phyloP scores from a whole-genome alignment of 2,888 invertebrate species.

The Carcina quercana region DNA sequence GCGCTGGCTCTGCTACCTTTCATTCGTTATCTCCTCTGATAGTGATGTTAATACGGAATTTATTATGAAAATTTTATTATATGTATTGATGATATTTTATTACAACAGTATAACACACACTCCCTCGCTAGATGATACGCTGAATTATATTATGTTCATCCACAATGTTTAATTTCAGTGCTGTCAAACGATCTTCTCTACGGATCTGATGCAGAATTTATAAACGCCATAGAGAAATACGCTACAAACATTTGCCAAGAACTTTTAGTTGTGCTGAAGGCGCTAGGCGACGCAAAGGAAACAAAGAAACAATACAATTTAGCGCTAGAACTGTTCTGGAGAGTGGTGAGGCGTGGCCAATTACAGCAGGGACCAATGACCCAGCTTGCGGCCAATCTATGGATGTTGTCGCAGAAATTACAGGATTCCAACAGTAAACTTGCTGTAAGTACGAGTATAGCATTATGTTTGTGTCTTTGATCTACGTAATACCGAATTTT shows the following conservation, averaged over 20 bases:
- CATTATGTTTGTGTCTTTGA: not conserved
- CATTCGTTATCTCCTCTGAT: too few relatives aligned
- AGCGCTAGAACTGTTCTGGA: constrained; percentile 82
- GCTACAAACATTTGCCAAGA: constrained; percentile 85
- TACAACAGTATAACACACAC: too few relatives aligned
- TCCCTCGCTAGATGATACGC: too few relatives aligned
- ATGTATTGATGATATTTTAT: too few relatives aligned
- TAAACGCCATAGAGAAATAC: constrained; percentile 85
- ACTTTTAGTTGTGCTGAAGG: constrained; percentile 79
- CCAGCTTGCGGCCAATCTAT: constrained; percentile 84
- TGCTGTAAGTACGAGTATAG: constrained; percentile 48
- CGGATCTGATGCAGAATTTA: constrained; percentile 90
- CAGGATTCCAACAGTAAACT: constrained; percentile 47
- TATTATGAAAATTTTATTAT: too few relatives aligned
- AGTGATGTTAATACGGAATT: too few relatives aligned
- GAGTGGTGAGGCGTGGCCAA: constrained; percentile 79
- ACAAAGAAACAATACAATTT: constrained; percentile 81
- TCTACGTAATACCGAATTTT: not conserved
- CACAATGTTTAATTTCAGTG: too few relatives aligned
- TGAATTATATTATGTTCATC: too few relatives aligned
- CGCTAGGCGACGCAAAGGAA: constrained; percentile 79
- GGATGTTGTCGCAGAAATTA: constrained; percentile 83
- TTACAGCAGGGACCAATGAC: constrained; percentile 75
- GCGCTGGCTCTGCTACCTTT: too few relatives aligned
- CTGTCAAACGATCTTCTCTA: constrained; percentile 95